Evolutionary conservation across 2,888 invertebrate species (phyloP).

Genomic region (Malthinus seriepunctatus): DNA sequence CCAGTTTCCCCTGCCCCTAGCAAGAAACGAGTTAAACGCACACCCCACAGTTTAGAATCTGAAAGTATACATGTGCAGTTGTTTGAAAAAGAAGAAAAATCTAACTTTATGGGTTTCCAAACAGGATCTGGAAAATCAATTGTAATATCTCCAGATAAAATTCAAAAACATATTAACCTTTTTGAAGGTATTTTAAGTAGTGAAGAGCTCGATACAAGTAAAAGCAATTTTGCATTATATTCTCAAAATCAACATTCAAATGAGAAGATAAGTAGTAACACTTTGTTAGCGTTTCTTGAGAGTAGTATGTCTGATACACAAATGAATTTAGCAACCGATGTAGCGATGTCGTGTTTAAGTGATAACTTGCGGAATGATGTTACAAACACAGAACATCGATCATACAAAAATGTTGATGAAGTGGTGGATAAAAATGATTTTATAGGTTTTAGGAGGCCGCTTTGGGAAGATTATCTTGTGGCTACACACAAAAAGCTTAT

Average conservation of each 20-base stretch:
- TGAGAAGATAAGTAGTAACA: not conserved
- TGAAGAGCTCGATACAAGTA: not conserved
- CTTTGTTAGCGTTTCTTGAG: conserved; percentile 7
- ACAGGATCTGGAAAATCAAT: conserved; percentile 49
- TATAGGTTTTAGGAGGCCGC: not conserved
- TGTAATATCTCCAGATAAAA: conserved; percentile 35
- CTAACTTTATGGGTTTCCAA: conserved; percentile 40
- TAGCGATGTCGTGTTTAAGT: conserved; percentile 5
- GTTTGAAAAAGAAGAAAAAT: too few relatives aligned
- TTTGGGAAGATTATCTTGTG: not conserved
- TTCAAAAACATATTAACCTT: conserved; percentile 51
- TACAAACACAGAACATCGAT: too few relatives aligned
- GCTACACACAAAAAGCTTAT: not conserved
- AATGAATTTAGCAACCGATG: conserved; percentile 19
- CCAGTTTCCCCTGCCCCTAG: conserved; percentile 26
- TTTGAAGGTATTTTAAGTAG: conserved; percentile 45
- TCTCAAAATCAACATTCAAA: not conserved
- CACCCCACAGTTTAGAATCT: conserved; percentile 6
- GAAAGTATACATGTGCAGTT: too few relatives aligned
- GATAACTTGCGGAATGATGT: not conserved
- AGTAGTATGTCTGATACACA: conserved; percentile 27
- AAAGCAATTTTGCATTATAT: not conserved
- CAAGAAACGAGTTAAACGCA: not conserved
- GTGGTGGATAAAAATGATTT: too few relatives aligned
- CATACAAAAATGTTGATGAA: not conserved